Base-by-base conservation (phyloP, 2,113 vertebrate genomes). In the Alosa alosa region DNA sequence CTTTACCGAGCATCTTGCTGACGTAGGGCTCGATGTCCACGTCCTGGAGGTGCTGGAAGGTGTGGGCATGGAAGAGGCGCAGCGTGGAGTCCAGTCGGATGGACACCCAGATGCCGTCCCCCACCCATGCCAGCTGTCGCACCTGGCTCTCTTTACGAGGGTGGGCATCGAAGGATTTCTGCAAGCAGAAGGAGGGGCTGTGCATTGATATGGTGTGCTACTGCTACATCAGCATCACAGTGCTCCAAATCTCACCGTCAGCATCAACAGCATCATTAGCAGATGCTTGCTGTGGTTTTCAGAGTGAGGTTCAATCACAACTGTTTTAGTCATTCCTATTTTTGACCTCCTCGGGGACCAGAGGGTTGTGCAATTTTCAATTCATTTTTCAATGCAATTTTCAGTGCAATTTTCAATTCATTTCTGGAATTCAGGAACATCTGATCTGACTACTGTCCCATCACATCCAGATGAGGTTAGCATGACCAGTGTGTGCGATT, bases 21-120 rank as follows among this genome's bases (percentile, higher is more conserved):
- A 99, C 98, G 0, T 99, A 99, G 72, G 98, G 98, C 89, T 99
- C 98, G 0, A 99, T 99, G 94, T 99, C 98, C 31, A 99, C 98
- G 0, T 99, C 98, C 88, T 99, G 98, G 81, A 99, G 96, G 86
- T 99, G 98, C 89, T 99, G 98, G 87, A 97, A 97, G 86, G 97
- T 99, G 94, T 98, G 98, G 1, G 98, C 98, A 0, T 99, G 98
- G 90, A 99, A 99, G 49, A 99, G 94, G 88, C 98, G 95, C 64
- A 99, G 93, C 0, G 98, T 99, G 41, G 98, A 99, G 89, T 99
- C 98, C 89, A 99, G 93, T 6, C 98, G 97, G 90, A 99, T 99
- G n/a, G 98, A 99, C 84, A 99, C 97, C 98, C 98, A 99, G 9
- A 99, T 98, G 0, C 98, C 98, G 0, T 99, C 98, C 1, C 98